A percentile compares a stretch with the other conserved stretches of the same genome.
These are phyloP conservation scores for Oscheius sp. DNA, from an alignment of 2,888 invertebrate genomes.

Conservation along the genomic window DNA sequence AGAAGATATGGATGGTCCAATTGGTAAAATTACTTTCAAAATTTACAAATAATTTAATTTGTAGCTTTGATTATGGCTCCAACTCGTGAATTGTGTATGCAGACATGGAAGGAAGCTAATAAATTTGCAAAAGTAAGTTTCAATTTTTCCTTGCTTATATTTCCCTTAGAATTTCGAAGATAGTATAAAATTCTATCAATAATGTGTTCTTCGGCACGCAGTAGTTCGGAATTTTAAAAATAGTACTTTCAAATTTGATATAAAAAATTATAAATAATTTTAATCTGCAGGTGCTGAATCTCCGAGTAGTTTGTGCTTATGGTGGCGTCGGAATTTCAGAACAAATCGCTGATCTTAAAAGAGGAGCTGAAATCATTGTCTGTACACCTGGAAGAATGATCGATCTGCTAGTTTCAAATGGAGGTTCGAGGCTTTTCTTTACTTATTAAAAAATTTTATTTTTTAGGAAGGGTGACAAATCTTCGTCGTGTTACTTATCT, in stretches of 20 bases:
- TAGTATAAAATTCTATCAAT: background rate
- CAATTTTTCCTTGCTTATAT: background rate
- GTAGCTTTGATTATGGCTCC: constrained; percentile 94
- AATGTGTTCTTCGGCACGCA: background rate
- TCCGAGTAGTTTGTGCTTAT: constrained; percentile 93
- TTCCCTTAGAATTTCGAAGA: background rate
- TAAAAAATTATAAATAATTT: background rate
- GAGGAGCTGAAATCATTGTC: constrained; percentile 96
- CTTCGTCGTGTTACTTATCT: constrained; percentile 93
- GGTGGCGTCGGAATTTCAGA: constrained; percentile 97
- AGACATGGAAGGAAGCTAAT: constrained; percentile 93
- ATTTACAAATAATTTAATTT: constrained; percentile 22
- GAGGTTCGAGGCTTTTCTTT: constrained; percentile 76
- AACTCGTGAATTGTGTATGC: constrained; percentile 96
- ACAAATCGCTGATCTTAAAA: constrained; percentile 92
- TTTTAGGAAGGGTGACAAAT: constrained; percentile 86
- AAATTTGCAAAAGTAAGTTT: constrained; percentile 82
- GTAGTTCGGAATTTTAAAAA: background rate
- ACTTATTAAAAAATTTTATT: background rate
- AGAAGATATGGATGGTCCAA: constrained; percentile 96
- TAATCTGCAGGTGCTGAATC: constrained; percentile 71
- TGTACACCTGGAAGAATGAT: constrained; percentile 99
- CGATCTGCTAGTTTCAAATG: constrained; percentile 98
- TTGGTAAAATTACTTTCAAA: constrained; percentile 74
- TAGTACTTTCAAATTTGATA: constrained; percentile 71